These are phyloP conservation scores for Ricordea florida DNA, from an alignment of 92 coral and sea anemone species.

Conservation along the genomic window DNA sequence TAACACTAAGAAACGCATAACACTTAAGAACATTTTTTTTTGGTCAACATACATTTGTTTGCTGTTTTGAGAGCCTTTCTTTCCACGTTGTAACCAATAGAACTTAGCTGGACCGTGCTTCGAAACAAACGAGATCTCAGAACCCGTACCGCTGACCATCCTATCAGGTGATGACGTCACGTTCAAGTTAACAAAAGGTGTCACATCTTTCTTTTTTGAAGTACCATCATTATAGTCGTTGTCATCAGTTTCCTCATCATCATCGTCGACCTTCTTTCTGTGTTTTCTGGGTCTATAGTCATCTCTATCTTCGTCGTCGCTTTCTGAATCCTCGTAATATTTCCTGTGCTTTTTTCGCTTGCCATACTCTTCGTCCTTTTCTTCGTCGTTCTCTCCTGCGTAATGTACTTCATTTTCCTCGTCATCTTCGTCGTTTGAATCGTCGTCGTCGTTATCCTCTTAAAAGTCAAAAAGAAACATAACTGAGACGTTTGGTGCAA, in stretches of 20 bases:
- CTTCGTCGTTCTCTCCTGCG: background rate
- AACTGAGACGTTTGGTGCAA: background rate
- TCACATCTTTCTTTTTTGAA: background rate
- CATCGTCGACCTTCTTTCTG: slow-evolving; percentile 3
- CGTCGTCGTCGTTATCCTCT: slow-evolving; percentile 3
- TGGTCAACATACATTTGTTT: slow-evolving; percentile 5
- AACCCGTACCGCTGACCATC: slow-evolving; percentile 2
- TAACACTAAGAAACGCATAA: too few relatives aligned
- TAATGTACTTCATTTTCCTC: background rate
- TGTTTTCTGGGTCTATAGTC: background rate
- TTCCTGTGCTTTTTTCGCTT: background rate
- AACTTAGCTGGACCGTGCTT: slow-evolving; percentile 39
- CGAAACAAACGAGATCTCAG: slow-evolving; percentile 22
- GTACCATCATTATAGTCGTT: background rate
- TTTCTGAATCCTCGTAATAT: background rate
- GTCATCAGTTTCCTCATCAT: background rate
- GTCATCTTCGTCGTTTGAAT: background rate
- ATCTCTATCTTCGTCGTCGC: background rate
- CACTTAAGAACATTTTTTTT: too few relatives aligned
- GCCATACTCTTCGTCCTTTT: background rate
- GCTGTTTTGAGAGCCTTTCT: background rate
- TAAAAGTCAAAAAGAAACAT: background rate
- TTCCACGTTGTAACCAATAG: background rate
- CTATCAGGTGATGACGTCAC: background rate
- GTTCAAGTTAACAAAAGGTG: background rate